Percentiles rank a stretch among this genome's conserved stretches.
These are phyloP conservation scores for Piprites chloris DNA, from an alignment of 2,113 vertebrate species.

Conservation along the genomic window DNA sequence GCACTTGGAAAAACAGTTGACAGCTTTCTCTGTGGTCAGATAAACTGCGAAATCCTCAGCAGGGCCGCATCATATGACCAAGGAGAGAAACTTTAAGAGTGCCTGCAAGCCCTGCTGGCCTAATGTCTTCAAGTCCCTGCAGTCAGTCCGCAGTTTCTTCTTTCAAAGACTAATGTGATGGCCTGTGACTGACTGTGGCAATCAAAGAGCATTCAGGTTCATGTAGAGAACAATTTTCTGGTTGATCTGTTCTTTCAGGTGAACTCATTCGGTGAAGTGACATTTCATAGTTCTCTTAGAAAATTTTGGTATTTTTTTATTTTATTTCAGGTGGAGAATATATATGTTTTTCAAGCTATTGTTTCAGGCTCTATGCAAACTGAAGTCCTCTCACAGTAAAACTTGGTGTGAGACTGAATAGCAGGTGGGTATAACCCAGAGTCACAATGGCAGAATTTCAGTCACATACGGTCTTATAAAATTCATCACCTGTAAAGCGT, in stretches of 20 bases:
- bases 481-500: not conserved
- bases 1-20: constrained; percentile 29
- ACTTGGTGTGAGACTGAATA: not conserved
- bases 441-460: not conserved
- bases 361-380: constrained; percentile 32
- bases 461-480: accelerated
- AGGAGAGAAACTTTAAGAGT: not conserved
- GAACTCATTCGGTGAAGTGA: constrained; percentile 36
- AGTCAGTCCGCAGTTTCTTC: constrained; percentile 36
- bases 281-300: constrained; percentile 23
- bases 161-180: constrained; percentile 44
- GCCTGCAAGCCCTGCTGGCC: constrained; percentile 18
- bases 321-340: not conserved
- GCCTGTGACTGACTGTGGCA: constrained; percentile 50
- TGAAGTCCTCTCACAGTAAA: not conserved
- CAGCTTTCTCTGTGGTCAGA: constrained; percentile 4
- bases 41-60: constrained; percentile 9
- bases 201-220: constrained; percentile 65
- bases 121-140: constrained; percentile 27
- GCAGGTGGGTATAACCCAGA: no score
- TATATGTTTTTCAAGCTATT: not conserved
- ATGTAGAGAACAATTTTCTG: constrained; percentile 59
- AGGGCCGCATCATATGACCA: accelerated
- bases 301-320: not conserved
- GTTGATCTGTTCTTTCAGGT: constrained; percentile 45